These are phyloP conservation scores for Platycnemis pennipes DNA, from an alignment of 2,888 invertebrate species.

Conservation along the genomic window DNA sequence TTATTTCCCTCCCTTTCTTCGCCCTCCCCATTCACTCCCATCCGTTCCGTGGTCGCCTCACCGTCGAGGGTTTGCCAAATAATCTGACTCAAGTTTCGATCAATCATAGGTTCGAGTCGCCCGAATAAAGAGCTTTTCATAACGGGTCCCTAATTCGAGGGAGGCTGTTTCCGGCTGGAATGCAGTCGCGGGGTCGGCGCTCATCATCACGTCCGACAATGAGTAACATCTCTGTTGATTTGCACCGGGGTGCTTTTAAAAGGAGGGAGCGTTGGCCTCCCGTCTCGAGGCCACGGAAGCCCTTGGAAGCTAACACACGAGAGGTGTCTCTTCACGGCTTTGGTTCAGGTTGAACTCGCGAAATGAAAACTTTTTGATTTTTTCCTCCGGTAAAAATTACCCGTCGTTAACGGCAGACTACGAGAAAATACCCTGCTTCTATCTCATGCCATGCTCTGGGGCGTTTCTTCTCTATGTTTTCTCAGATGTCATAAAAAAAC, in stretches of 20 bases:
- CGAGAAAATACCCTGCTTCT: too few species aligned
- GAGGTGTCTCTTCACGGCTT: background rate
- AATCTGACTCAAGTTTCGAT: background rate
- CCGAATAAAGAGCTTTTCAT: constrained; percentile 35
- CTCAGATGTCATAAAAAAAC: too few species aligned
- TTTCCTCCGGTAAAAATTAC: background rate
- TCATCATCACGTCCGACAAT: background rate
- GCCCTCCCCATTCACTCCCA: background rate
- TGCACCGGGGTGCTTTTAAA: background rate
- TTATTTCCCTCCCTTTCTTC: background rate
- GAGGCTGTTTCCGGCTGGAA: background rate
- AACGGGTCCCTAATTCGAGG: constrained; percentile 2
- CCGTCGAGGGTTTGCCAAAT: background rate
- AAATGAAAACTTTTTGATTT: background rate
- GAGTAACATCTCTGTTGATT: constrained; percentile 22
- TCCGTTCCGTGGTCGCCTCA: background rate
- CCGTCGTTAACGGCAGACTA: background rate
- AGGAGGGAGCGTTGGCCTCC: too few species aligned
- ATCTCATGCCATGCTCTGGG: too few species aligned
- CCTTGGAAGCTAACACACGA: background rate
- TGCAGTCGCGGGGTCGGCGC: background rate
- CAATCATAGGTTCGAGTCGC: constrained; percentile 13
- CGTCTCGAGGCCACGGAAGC: too few species aligned
- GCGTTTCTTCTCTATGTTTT: too few species aligned
- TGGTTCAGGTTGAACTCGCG: background rate